Evolutionary conservation across 2,888 invertebrate species (phyloP).

Genomic region (Cryptocephalus primarius): DNA sequence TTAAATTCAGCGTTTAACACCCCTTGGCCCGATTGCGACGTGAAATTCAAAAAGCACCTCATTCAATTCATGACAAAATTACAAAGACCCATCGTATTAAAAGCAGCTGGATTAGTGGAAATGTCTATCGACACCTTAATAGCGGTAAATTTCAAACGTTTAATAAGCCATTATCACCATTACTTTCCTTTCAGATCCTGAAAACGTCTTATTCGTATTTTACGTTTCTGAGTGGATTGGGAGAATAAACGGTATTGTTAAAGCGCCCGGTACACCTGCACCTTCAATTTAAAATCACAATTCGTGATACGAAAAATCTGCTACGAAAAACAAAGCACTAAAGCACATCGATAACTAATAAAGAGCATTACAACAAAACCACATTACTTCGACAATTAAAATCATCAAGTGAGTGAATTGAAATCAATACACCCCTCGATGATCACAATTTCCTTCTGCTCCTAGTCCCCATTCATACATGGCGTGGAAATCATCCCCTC

Average conservation of each 20-base stretch:
- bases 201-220: constrained; percentile 11
- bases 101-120: constrained; percentile 7
- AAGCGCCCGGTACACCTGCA: no score
- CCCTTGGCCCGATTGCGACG: constrained; percentile 10
- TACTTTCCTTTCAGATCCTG: constrained; percentile 7
- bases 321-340: no score
- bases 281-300: no score
- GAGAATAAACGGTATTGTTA: background rate
- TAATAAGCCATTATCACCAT: background rate
- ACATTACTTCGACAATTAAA: no score
- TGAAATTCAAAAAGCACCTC: constrained; percentile 6
- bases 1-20: constrained; percentile 5
- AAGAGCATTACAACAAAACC: no score
- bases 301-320: no score
- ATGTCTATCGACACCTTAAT: constrained; percentile 5
- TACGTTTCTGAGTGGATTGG: constrained; percentile 6
- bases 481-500: no score
- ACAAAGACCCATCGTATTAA: constrained; percentile 4
- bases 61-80: constrained; percentile 4
- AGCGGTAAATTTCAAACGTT: constrained; percentile 1
- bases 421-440: no score
- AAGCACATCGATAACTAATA: no score
- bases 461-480: no score
- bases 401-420: no score
- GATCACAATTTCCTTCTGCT: no score